Evolutionary conservation across 1,140 invertebrate species (phyloP), one percentile per base, ranked within the genome.

Genomic region (Eubasilissa regina): DNA sequence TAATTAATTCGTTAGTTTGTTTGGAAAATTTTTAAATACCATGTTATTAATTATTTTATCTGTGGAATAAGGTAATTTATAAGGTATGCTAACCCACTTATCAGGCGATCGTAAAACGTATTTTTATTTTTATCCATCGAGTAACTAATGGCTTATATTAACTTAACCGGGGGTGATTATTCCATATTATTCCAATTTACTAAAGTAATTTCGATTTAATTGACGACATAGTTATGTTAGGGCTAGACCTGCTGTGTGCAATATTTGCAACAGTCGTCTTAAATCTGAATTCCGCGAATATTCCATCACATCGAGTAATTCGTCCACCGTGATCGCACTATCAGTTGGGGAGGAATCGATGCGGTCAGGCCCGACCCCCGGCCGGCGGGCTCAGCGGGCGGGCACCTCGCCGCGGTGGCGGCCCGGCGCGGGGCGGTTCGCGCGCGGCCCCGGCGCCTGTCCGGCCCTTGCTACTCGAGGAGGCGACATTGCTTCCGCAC

Each of bases 341-440:
- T 58, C 55, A 58, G 55, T 58, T 58, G 17, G 55, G 55, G 55
- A 58, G 55, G 55, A 58, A 58, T 58, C 21, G 55, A 8, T 21
- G 55, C 55, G 55, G 55, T 58, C 17, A 15, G 17, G 17, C 19
- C 19, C 4, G 53, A 55, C 8, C 53, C 53, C 10, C 53, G 53
- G 19, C 21, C 12, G 15, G 55, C 55, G 17, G 21, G 55, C 55
- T 10, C 55, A 58, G 55, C 17, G 17, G 21, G n/a, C 13, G 11
- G 55, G 55, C 55, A 3, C 3, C 21, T 19, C 7, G 55, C 55
- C 17, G 21, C 17, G 21, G n/a, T 11, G 55, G 4, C 12, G 17
- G 17, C 17, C 21, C 55, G 17, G 12, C 21, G 8, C 15, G 9
- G 1, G 21, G 4, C 21, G 11, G 6, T 1, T 1, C 25, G 25